Percentiles rank a stretch among this genome's conserved stretches.
phyloP scores from a whole-genome alignment of 2,113 vertebrate genomes.

The Dendropsophus ebraccatus region DNA sequence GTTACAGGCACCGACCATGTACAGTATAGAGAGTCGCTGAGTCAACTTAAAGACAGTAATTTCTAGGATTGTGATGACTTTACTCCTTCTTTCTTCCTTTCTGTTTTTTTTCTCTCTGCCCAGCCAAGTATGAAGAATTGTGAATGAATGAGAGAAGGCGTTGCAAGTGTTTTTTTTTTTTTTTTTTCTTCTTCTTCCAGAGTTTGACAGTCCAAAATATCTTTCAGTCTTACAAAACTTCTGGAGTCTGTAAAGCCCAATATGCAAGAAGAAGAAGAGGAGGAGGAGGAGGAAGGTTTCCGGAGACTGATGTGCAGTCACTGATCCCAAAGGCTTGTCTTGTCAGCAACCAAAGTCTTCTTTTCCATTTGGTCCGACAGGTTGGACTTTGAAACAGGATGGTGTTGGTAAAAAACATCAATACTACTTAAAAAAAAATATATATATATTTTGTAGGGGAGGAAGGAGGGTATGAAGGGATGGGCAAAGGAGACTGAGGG shows the following conservation, averaged over 20 bases:
- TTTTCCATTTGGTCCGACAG: constrained; percentile 43
- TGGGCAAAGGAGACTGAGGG: constrained; percentile 8
- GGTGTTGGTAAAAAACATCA: constrained; percentile 52
- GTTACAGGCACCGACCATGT: constrained; percentile 1
- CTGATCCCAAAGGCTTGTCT: constrained; percentile 2
- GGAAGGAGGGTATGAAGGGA: constrained; percentile 36
- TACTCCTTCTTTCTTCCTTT: neutral
- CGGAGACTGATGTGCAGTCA: neutral
- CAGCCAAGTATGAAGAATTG: constrained; percentile 68
- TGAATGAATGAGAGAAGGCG: constrained; percentile 61
- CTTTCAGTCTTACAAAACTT: constrained; percentile 57
- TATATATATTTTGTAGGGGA: constrained; percentile 55
- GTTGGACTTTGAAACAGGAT: constrained; percentile 54
- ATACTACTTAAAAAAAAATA: constrained; percentile 55
- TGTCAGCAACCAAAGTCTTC: constrained; percentile 11
- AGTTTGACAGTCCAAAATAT: constrained; percentile 61
- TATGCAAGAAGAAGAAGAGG: neutral
- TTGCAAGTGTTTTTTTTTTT: constrained; percentile 33
- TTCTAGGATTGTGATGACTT: constrained; percentile 2
- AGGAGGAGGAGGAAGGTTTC: neutral
- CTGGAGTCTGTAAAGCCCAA: constrained; percentile 28
- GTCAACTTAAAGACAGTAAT: constrained; percentile 30
- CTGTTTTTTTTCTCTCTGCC: constrained; percentile 63
- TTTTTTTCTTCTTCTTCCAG: constrained; percentile 41
- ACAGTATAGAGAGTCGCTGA: neutral